phyloP scores from a whole-genome alignment of 2,888 invertebrate genomes.

The Polydrusus cervinus region DNA sequence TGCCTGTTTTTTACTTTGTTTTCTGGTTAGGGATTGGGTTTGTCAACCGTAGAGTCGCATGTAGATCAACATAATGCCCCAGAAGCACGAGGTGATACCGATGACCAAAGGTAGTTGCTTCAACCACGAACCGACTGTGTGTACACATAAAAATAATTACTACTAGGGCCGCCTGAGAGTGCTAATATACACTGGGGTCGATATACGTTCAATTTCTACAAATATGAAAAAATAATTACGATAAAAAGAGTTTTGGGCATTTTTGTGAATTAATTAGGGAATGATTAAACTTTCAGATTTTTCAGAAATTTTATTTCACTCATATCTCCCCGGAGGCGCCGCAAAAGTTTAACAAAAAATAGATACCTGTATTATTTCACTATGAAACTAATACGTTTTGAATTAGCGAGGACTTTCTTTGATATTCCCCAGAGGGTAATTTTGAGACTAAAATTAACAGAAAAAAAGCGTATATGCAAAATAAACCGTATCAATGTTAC shows the following conservation, averaged over 20 bases:
- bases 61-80: constrained; percentile 86
- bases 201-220: constrained; percentile 30
- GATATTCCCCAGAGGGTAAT: no score
- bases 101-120: constrained; percentile 86
- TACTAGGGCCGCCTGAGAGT: constrained; percentile 67
- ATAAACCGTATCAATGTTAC: no score
- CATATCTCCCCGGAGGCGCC: no score
- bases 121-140: constrained; percentile 76
- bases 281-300: no score
- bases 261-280: no score
- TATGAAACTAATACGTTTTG: no score
- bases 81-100: constrained; percentile 92
- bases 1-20: constrained; percentile 47
- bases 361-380: no score
- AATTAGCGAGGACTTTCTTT: no score
- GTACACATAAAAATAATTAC: constrained; percentile 55
- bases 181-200: constrained; percentile 71
- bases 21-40: constrained; percentile 39
- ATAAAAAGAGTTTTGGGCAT: background rate
- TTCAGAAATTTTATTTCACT: no score
- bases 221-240: background rate
- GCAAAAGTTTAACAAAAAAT: no score
- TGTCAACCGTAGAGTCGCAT: constrained; percentile 69
- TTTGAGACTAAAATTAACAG: no score
- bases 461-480: no score